Conservation (phyloP, 2,113 vertebrate species). For the Progne subis region DNA sequence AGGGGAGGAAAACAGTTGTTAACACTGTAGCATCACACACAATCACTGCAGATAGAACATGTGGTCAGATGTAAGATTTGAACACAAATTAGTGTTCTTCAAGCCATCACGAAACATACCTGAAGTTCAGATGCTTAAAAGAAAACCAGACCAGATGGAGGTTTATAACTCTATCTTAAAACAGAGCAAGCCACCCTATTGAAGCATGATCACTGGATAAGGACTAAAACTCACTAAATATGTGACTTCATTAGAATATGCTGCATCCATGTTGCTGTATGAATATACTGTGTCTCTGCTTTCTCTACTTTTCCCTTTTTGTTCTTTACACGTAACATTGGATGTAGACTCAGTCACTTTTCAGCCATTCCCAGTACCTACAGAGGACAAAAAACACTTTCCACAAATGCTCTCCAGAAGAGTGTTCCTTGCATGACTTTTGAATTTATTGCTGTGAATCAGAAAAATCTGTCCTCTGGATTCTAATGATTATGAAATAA, state of each 20-base stretch:
- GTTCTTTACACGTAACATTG: not conserved
- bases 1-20: not conserved
- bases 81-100: not conserved
- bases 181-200: not conserved
- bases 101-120: not conserved
- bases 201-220: not conserved
- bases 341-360: not conserved
- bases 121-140: not conserved
- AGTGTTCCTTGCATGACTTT: not conserved
- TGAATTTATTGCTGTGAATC: not conserved
- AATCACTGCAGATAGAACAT: accelerated
- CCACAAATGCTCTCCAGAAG: not conserved
- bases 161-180: not conserved
- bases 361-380: not conserved
- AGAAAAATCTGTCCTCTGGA: not conserved
- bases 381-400: not conserved
- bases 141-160: not conserved
- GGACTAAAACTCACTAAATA: not conserved
- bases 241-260: not conserved
- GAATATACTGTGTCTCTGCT: not conserved
- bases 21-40: not conserved
- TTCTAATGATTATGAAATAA: not conserved
- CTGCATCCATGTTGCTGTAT: not conserved
- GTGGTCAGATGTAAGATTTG: not conserved
- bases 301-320: not conserved